phyloP scores from a whole-genome alignment of 2,888 invertebrate species.

The Stegana nigrithorax region DNA sequence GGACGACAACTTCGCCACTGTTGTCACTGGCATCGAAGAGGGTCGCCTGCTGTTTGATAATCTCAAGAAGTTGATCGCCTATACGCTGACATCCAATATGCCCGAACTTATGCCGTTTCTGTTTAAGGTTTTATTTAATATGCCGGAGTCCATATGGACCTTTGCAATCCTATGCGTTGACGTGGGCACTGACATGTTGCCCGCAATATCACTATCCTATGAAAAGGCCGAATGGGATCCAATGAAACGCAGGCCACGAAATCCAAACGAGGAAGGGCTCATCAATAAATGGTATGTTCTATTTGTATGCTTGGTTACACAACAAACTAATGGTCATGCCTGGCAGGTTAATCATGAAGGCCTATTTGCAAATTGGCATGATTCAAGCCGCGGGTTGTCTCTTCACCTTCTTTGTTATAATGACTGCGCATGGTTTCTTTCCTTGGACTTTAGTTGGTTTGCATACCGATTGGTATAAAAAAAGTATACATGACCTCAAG shows the following conservation, averaged over 20 bases:
- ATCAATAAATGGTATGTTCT: too few relatives aligned
- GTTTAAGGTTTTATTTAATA: slow-evolving; percentile 73
- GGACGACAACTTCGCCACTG: slow-evolving; percentile 83
- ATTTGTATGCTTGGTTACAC: background rate
- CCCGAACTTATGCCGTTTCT: slow-evolving; percentile 80
- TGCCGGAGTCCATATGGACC: slow-evolving; percentile 76
- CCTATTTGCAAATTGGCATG: slow-evolving; percentile 88
- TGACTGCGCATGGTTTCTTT: slow-evolving; percentile 86
- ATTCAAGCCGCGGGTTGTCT: slow-evolving; percentile 88
- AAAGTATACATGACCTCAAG: slow-evolving; percentile 71
- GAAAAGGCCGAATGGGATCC: slow-evolving; percentile 31
- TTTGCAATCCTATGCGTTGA: slow-evolving; percentile 74
- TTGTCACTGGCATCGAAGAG: slow-evolving; percentile 81
- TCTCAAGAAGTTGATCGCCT: slow-evolving; percentile 80
- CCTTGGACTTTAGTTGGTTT: slow-evolving; percentile 70
- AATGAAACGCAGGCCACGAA: slow-evolving; percentile 27
- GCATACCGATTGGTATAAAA: background rate
- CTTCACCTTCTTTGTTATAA: slow-evolving; percentile 85
- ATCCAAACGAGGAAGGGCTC: too few relatives aligned
- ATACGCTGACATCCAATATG: slow-evolving; percentile 79
- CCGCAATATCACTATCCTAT: slow-evolving; percentile 31
- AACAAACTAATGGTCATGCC: background rate
- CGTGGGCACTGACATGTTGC: slow-evolving; percentile 73
- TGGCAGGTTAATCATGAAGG: slow-evolving; percentile 78
- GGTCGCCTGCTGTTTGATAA: slow-evolving; percentile 80